phyloP scores from a whole-genome alignment of 2,888 invertebrate genomes.

The Synergus gifuensis region DNA sequence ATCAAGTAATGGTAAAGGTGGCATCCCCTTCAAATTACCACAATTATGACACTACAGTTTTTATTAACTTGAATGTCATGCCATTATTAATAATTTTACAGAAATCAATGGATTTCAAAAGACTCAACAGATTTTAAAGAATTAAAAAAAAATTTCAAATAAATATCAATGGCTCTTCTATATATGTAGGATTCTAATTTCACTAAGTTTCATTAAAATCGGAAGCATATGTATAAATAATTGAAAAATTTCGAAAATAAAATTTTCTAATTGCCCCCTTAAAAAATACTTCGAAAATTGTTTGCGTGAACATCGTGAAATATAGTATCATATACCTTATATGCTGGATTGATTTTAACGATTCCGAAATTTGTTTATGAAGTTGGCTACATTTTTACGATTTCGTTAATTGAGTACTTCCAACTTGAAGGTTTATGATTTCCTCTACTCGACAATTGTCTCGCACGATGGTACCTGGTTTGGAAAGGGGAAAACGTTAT shows the following conservation, averaged over 20 bases:
- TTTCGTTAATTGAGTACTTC: constrained; percentile 19
- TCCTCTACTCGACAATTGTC: constrained; percentile 49
- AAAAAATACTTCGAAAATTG: background rate
- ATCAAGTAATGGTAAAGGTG: background rate
- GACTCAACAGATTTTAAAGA: too few species aligned
- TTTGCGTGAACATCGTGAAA: background rate
- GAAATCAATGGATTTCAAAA: too few species aligned
- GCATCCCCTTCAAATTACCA: constrained; percentile 16
- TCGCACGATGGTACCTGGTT: constrained; percentile 64
- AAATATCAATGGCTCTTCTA: too few species aligned
- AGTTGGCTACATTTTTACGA: constrained; percentile 29
- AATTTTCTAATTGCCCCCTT: background rate
- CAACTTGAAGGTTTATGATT: constrained; percentile 36
- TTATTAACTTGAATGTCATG: background rate
- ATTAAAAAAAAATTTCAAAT: too few species aligned
- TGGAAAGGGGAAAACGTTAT: constrained; percentile 67
- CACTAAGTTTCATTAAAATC: too few species aligned
- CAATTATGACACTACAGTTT: background rate
- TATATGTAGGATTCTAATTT: too few species aligned
- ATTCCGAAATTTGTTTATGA: constrained; percentile 1
- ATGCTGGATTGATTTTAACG: background rate
- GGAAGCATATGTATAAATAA: too few species aligned
- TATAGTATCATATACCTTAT: background rate
- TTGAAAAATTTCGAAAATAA: too few species aligned
- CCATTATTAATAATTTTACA: too few species aligned